Evolutionary conservation across 2,113 vertebrate genomes (phyloP), one percentile per base, ranked within the genome.

Genomic region (Acrocephalus kingi): DNA sequence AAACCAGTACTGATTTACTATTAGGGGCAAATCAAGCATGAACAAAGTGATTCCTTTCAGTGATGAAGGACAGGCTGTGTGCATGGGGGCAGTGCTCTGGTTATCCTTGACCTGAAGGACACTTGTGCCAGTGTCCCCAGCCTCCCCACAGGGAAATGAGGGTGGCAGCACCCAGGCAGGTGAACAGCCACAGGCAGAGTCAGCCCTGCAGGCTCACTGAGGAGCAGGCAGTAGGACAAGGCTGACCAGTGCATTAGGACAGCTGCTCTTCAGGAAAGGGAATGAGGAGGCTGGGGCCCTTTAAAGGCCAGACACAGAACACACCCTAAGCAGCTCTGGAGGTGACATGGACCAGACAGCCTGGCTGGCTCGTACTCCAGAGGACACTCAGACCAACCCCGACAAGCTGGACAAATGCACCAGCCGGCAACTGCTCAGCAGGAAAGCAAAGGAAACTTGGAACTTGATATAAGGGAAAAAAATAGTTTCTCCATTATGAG

Each of bases 261-360:
- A 83, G 51, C 15, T 49, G 19, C 51, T 90, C 19, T 37, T 75
- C 62, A 71, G 22, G 7, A 75, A 41, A 9, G 9, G 20, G 8
- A 0, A 27, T 5, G 7, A 55, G 20, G 6, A 61, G 61, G 41
- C 16, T 61, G 28, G 20, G 33, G 25, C 3, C 0, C 0, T 24
- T 35, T 8, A 49, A 74, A 54, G 19, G 51, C 12, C 39, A 39
- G 18, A 19, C 16, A 37, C 10, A 52, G 35, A 80, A 56, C 1
- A 1, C 9, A 66, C 2, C 33, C 37, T 37, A 30, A 43, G 43
- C n/a, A 68, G 64, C 30, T 22, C n/a, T n/a, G 23, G 3, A 43
- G 58, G 43, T 4, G 20, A 37, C n/a, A 58, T 0, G 0, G 0
- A 22, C 25, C 9, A 2, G 52, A 20, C 13, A 67, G 30, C 24